These are phyloP conservation scores for Aegithalos caudatus DNA, from an alignment of 2,113 vertebrate species.

Conservation along the genomic window DNA sequence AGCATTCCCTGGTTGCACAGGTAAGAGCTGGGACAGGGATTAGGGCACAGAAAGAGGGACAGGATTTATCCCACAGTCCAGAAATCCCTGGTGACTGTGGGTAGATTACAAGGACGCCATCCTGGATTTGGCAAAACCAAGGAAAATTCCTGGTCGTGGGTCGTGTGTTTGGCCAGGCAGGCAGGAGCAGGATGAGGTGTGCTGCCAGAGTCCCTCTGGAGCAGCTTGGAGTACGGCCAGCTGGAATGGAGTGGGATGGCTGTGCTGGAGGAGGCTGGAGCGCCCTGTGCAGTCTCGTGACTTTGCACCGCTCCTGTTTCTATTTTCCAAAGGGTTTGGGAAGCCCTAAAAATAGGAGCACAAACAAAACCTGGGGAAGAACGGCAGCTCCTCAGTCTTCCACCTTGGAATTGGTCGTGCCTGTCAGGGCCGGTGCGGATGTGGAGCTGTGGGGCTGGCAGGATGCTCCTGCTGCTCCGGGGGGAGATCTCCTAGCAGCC, in stretches of 20 bases:
- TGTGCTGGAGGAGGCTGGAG: conserved; percentile 12
- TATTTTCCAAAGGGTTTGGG: not conserved
- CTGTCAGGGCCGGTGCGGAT: not conserved
- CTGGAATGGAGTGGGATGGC: conserved; percentile 27
- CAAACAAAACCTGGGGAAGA: not conserved
- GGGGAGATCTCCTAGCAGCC: not conserved
- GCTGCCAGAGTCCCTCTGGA: not conserved
- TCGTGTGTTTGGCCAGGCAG: accelerated
- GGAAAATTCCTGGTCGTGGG: too few relatives aligned
- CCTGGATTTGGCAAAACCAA: not conserved
- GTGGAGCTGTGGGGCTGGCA: not conserved
- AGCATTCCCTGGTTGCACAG: not conserved
- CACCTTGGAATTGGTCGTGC: not conserved
- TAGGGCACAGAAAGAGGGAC: not conserved
- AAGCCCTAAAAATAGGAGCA: conserved; percentile 41
- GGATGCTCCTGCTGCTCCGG: not conserved
- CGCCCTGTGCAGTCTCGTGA: conserved; percentile 31
- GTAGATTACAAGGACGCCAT: accelerated
- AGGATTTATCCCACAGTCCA: not conserved
- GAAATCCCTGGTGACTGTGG: not conserved
- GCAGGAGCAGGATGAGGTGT: not conserved
- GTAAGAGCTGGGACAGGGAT: not conserved
- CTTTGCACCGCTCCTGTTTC: not conserved
- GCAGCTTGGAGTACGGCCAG: not conserved
- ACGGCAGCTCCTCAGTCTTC: not conserved